Percentiles rank a stretch among this genome's conserved stretches.
Evolutionary conservation across 2,797 vertebrate species (phyloP).

Genomic region (Tolypeutes matacus): DNA sequence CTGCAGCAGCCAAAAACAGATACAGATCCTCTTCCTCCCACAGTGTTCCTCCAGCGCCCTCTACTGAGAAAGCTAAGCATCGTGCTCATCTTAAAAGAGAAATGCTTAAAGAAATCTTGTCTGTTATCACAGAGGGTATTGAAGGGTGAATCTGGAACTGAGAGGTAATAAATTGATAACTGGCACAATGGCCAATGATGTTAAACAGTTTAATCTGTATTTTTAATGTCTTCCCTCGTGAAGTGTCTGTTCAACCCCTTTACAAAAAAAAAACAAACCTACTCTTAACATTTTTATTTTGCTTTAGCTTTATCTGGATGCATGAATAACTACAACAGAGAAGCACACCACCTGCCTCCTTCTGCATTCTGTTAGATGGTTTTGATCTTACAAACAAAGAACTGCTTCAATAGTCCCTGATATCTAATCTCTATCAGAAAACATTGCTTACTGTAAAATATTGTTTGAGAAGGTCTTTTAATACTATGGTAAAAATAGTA

Average conservation of each 20-base stretch:
- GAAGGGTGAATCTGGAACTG: neutral
- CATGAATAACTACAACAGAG: neutral
- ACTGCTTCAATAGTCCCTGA: neutral
- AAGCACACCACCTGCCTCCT: neutral
- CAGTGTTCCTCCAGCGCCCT: neutral
- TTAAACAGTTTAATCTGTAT: neutral
- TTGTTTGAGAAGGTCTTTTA: neutral
- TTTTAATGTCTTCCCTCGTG: neutral
- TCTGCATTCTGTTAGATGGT: neutral
- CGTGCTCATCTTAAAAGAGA: neutral
- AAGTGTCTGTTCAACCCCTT: neutral
- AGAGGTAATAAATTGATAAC: neutral
- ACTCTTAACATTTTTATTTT: neutral
- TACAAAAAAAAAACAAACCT: neutral
- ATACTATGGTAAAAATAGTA: neutral
- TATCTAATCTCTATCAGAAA: constrained; percentile 21
- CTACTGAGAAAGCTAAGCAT: neutral
- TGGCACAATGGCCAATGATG: neutral
- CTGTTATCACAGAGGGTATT: neutral
- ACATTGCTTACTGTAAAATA: neutral
- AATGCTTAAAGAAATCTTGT: neutral
- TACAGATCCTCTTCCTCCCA: neutral
- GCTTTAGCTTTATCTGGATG: neutral
- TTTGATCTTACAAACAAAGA: constrained; percentile 20
- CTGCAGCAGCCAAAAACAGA: neutral